A percentile compares a stretch with the other conserved stretches of the same genome.
Evolutionary conservation across 2,888 invertebrate genomes (phyloP).

Genomic region (Athripsodes cinereus): DNA sequence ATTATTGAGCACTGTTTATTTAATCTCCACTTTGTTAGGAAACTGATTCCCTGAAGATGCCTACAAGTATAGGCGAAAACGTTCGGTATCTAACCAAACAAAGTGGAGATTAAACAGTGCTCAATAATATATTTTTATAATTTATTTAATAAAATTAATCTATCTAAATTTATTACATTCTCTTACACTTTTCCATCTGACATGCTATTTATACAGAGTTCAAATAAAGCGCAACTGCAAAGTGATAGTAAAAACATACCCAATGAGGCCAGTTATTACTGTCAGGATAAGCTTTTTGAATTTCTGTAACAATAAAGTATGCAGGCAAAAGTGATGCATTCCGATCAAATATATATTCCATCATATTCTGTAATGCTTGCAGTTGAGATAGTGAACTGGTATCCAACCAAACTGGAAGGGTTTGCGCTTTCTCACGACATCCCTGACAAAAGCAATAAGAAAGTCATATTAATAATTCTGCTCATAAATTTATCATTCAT

Average conservation of each 20-base stretch:
- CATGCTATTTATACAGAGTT: neutral
- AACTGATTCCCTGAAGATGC: too few species aligned
- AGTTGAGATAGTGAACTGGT: slow-evolving; percentile 77
- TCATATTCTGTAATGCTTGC: slow-evolving; percentile 72
- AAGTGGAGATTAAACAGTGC: too few species aligned
- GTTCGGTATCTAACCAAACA: too few species aligned
- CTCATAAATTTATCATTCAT: too few species aligned
- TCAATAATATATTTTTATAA: too few species aligned
- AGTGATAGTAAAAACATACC: slow-evolving; percentile 48
- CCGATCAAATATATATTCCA: slow-evolving; percentile 86
- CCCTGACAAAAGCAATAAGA: slow-evolving; percentile 44
- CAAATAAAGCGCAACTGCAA: neutral
- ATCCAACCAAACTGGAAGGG: slow-evolving; percentile 71
- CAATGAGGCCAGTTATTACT: slow-evolving; percentile 85
- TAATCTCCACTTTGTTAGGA: too few species aligned
- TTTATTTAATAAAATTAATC: too few species aligned
- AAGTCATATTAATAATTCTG: neutral
- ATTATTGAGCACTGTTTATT: too few species aligned
- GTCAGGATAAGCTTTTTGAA: slow-evolving; percentile 81
- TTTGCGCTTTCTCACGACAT: slow-evolving; percentile 82
- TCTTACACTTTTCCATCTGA: too few species aligned
- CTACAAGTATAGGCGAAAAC: too few species aligned
- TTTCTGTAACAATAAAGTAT: slow-evolving; percentile 92
- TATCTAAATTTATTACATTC: too few species aligned
- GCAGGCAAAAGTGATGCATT: slow-evolving; percentile 88